These are phyloP conservation scores for Ashinkailepas kermadecensis DNA, from an alignment of 2,888 invertebrate species.

Conservation along the genomic window DNA sequence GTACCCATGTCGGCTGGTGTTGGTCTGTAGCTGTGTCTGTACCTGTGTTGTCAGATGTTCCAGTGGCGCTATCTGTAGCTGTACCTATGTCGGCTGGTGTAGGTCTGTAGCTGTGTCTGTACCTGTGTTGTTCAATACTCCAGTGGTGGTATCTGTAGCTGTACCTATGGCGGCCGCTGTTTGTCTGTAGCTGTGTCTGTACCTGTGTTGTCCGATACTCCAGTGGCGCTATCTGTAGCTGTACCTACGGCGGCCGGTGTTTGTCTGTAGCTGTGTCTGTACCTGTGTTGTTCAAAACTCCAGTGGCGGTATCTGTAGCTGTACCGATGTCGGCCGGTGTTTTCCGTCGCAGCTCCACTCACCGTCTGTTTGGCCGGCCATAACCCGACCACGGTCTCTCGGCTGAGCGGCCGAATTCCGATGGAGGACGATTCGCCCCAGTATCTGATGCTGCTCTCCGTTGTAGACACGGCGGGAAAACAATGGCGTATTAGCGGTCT, in stretches of 20 bases:
- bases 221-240: too few relatives aligned
- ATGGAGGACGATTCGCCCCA: background rate
- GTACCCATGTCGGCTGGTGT: background rate
- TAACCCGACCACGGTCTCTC: background rate
- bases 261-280: background rate
- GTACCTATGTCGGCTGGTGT: background rate
- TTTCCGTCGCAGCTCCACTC: too few relatives aligned
- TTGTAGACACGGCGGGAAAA: background rate
- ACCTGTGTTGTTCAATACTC: background rate
- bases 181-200: background rate
- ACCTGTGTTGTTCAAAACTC: background rate
- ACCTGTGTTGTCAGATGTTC: background rate
- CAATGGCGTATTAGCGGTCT: constrained; percentile 1
- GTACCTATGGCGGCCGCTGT: background rate
- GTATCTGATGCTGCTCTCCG: background rate
- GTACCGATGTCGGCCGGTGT: too few relatives aligned
- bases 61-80: background rate
- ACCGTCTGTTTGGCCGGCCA: too few relatives aligned
- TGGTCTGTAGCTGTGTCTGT: too few relatives aligned
- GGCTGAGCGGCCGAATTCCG: background rate
- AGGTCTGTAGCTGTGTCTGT: background rate
- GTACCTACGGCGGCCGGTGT: too few relatives aligned
- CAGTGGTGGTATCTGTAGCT: background rate
- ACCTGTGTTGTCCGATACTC: too few relatives aligned
- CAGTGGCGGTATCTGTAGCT: too few relatives aligned